phyloP scores from a whole-genome alignment of 2,113 vertebrate genomes.

The Tupaia tana region DNA sequence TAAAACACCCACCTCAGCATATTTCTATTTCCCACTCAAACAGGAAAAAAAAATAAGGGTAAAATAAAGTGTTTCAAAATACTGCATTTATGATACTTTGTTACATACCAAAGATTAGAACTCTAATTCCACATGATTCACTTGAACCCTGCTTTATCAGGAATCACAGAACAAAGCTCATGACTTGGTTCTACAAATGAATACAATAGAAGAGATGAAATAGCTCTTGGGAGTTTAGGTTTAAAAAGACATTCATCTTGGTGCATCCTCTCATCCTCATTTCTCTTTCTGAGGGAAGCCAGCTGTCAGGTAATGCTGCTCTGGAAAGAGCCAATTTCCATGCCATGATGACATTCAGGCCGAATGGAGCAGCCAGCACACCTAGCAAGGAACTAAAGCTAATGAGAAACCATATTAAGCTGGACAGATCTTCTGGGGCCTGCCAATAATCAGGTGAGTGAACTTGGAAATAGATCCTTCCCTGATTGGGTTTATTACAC shows the following conservation, averaged over 20 bases:
- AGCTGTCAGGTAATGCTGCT: background rate
- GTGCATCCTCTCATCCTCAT: background rate
- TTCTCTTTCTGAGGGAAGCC: background rate
- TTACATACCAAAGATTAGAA: background rate
- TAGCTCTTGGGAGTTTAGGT: background rate
- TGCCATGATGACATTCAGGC: background rate
- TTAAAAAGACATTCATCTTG: background rate
- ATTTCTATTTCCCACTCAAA: background rate
- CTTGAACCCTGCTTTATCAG: background rate
- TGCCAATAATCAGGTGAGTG: background rate
- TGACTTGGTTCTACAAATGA: background rate
- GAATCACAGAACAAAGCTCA: background rate
- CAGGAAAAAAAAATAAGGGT: background rate
- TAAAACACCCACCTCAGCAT: background rate
- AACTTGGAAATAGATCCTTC: background rate
- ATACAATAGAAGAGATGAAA: background rate
- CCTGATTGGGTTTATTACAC: background rate
- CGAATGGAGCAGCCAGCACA: background rate
- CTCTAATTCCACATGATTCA: background rate
- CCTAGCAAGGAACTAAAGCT: background rate
- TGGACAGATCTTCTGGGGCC: background rate
- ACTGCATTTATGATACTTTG: background rate
- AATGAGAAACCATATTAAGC: background rate
- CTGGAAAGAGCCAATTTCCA: background rate
- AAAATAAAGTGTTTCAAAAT: background rate